Conservation (phyloP, 2,113 vertebrate genomes). For the Neogale vison region DNA sequence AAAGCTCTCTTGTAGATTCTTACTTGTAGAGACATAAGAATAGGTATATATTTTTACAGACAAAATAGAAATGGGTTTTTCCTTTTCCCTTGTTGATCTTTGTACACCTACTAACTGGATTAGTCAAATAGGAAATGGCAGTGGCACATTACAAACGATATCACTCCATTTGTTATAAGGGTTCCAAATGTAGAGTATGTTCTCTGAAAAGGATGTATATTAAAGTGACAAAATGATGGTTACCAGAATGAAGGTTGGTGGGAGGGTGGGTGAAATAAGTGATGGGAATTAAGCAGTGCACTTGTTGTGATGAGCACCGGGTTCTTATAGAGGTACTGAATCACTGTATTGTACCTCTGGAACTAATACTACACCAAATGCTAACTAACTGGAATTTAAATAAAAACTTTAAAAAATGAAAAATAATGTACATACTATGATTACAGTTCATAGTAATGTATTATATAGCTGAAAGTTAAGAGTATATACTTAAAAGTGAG, state of each 20-base stretch:
- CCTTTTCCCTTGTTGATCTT: background rate
- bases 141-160: background rate
- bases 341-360: background rate
- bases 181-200: background rate
- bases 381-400: background rate
- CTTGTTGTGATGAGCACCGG: background rate
- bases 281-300: background rate
- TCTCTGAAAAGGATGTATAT: background rate
- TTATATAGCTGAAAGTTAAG: background rate
- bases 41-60: background rate
- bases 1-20: background rate
- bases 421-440: background rate
- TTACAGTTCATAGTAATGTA: background rate
- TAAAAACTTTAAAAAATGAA: background rate
- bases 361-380: background rate
- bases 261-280: background rate
- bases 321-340: background rate
- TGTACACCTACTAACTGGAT: background rate
- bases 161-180: background rate
- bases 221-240: background rate
- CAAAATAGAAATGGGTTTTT: background rate
- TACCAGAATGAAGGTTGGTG: background rate
- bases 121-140: background rate
- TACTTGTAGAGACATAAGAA: background rate
- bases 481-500: background rate